Evolutionary conservation across 53 echinoderm and acorn worm species (phyloP).

Genomic region (Mesocentrotus franciscanus): DNA sequence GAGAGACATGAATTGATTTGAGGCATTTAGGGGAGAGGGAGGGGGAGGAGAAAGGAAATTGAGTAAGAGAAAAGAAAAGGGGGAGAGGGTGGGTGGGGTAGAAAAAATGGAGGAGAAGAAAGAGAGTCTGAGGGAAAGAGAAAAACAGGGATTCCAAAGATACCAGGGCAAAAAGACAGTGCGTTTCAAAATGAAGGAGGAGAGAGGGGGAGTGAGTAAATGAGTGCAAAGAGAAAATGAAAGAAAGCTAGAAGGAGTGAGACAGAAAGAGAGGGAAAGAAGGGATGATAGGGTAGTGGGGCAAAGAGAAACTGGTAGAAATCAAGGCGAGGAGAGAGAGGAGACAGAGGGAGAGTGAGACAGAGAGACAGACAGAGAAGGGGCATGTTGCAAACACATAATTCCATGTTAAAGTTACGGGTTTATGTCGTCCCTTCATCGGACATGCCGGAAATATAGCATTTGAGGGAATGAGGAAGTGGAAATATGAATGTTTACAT

Average conservation of each 20-base stretch:
- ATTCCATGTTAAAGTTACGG: not conserved
- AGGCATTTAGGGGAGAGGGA: not conserved
- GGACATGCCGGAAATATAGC: conserved; percentile 8
- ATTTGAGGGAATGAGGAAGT: not conserved
- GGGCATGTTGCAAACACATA: not conserved
- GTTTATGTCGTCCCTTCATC: not conserved
- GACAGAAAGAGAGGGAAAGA: conserved; percentile 4
- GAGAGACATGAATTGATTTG: too few relatives aligned
- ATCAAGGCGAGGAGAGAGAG: not conserved
- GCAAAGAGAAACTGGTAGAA: not conserved
- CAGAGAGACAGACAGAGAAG: not conserved
- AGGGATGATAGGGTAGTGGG: not conserved
- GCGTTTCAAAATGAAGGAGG: too few relatives aligned
- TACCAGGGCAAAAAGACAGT: not conserved
- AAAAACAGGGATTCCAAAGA: not conserved
- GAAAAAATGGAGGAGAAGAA: too few relatives aligned
- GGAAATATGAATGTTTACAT: not conserved
- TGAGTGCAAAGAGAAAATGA: not conserved
- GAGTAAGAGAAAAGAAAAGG: not conserved
- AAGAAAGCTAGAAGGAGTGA: not conserved
- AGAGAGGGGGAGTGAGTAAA: too few relatives aligned
- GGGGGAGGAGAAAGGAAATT: not conserved
- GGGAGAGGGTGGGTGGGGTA: not conserved
- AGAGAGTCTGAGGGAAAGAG: too few relatives aligned
- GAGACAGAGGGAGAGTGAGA: not conserved